phyloP scores from a whole-genome alignment of 2,888 invertebrate genomes.

The Meta bourneti region DNA sequence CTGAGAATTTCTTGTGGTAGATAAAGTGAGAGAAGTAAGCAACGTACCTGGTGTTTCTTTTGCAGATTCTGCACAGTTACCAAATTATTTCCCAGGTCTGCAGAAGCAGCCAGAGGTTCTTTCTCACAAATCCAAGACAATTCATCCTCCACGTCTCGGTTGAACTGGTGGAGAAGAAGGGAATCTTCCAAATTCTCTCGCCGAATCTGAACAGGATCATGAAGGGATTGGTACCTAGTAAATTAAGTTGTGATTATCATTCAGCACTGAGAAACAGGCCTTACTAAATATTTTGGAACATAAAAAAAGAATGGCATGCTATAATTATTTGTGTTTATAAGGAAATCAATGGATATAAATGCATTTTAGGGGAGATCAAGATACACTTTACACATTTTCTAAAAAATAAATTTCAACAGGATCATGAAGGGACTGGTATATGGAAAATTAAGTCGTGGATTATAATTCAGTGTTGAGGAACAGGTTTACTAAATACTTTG shows the following conservation, averaged over 20 bases:
- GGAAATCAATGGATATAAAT: no score
- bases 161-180: slow-evolving; percentile 91
- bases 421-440: slow-evolving; percentile 90
- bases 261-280: no score
- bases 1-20: no score
- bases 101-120: slow-evolving; percentile 86
- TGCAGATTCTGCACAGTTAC: slow-evolving; percentile 92
- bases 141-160: slow-evolving; percentile 95
- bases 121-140: slow-evolving; percentile 93
- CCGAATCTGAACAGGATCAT: slow-evolving; percentile 94
- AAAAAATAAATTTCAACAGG: slow-evolving; percentile 90
- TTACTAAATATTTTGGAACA: no score
- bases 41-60: slow-evolving; percentile 91
- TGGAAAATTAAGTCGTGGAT: slow-evolving; percentile 79
- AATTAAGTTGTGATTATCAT: not conserved
- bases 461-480: no score
- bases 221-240: slow-evolving; percentile 87
- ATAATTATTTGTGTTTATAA: no score
- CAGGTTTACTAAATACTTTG: no score
- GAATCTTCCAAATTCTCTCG: slow-evolving; percentile 96
- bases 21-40: no score
- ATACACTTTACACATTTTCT: no score
- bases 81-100: slow-evolving; percentile 85
- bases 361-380: no score
- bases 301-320: no score